Conservation (phyloP, 2,888 invertebrate species). For the Troides oblongomaculatus region DNA sequence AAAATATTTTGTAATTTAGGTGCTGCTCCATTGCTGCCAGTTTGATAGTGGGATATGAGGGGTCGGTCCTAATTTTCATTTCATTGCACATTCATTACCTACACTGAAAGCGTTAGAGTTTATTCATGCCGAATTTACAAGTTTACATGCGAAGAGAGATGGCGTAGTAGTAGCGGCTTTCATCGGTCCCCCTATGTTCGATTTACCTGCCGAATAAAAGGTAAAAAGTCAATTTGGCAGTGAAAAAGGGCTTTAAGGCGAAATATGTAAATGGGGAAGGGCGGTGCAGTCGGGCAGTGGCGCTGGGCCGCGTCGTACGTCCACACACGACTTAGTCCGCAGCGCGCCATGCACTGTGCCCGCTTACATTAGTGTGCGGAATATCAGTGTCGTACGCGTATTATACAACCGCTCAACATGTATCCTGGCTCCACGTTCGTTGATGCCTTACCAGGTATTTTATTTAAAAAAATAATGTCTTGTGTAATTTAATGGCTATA, state of each 20-base stretch:
- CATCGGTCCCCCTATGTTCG: slow-evolving; percentile 69
- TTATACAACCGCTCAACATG: slow-evolving; percentile 46
- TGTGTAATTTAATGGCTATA: not conserved
- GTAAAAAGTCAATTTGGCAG: slow-evolving; percentile 78
- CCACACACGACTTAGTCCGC: slow-evolving; percentile 37
- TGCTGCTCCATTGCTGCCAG: slow-evolving; percentile 1
- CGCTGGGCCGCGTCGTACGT: slow-evolving; percentile 51
- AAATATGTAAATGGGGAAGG: slow-evolving; percentile 76
- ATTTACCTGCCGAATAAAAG: slow-evolving; percentile 78
- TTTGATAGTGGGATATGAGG: slow-evolving; percentile 29
- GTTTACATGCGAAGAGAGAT: slow-evolving; percentile 51
- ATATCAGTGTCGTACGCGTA: slow-evolving; percentile 39
- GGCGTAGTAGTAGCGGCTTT: slow-evolving; percentile 57
- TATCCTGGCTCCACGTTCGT: slow-evolving; percentile 71
- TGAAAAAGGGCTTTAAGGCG: slow-evolving; percentile 73
- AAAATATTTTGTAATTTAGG: slow-evolving; percentile 13
- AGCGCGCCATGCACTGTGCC: slow-evolving; percentile 43
- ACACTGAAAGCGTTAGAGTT: slow-evolving; percentile 27
- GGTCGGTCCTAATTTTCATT: slow-evolving; percentile 36
- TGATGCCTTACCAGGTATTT: slow-evolving; percentile 63
- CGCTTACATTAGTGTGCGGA: slow-evolving; percentile 41
- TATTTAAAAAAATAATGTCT: not conserved
- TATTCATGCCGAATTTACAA: slow-evolving; percentile 32
- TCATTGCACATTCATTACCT: slow-evolving; percentile 28
- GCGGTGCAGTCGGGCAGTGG: slow-evolving; percentile 67